A percentile compares a stretch with the other conserved stretches of the same genome.
These are phyloP conservation scores for Melikaiella ostensackeni DNA, from an alignment of 2,888 invertebrate genomes.

Conservation along the genomic window DNA sequence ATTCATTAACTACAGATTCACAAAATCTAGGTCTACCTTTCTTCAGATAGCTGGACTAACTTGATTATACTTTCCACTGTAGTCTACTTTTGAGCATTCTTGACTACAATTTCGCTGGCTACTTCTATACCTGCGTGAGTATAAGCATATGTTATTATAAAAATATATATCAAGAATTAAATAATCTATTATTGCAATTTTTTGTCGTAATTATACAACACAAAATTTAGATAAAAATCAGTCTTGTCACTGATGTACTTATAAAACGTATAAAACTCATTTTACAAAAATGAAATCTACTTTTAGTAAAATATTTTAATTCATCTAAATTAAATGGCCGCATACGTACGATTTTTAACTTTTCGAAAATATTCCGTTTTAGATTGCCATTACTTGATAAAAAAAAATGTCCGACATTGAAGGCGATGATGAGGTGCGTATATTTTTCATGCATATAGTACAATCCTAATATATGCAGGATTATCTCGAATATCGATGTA, in stretches of 20 bases:
- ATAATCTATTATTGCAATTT: not conserved
- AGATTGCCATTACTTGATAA: constrained; percentile 12
- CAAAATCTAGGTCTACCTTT: constrained; percentile 49
- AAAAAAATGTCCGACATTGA: constrained; percentile 73
- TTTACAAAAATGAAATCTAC: no score
- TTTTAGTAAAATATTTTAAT: no score
- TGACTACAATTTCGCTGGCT: not conserved
- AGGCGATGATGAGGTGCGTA: constrained; percentile 72
- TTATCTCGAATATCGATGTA: not conserved
- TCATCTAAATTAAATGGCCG: no score
- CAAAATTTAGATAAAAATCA: not conserved
- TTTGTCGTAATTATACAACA: not conserved
- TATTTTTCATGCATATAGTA: not conserved
- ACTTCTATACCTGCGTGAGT: not conserved
- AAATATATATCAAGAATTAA: not conserved
- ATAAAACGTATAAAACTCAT: not conserved
- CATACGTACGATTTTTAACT: no score
- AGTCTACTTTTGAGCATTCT: constrained; percentile 28
- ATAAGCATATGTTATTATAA: not conserved
- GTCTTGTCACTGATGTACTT: not conserved
- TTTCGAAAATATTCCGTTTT: not conserved
- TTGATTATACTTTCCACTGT: constrained; percentile 55
- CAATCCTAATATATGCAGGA: not conserved
- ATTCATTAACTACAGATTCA: constrained; percentile 40
- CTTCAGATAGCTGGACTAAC: constrained; percentile 43